A percentile compares a stretch with the other conserved stretches of the same genome.
These are phyloP conservation scores for Lanius ludovicianus DNA, from an alignment of 2,113 vertebrate species.

Conservation along the genomic window DNA sequence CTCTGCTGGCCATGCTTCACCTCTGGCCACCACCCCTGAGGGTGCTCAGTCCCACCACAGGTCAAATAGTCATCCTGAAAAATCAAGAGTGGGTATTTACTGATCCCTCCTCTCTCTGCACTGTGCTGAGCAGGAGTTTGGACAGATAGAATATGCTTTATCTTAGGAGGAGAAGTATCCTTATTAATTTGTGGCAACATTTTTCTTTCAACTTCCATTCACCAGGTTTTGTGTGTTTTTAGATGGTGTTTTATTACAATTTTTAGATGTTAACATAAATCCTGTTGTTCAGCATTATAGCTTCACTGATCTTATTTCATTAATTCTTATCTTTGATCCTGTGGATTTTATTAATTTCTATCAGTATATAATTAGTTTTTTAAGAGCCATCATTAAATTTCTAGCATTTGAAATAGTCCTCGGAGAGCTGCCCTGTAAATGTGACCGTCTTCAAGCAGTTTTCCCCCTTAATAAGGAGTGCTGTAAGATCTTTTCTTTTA, in stretches of 20 bases:
- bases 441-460: neutral
- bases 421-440: neutral
- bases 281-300: neutral
- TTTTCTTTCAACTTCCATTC: conserved; percentile 1
- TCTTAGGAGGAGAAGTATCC: neutral
- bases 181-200: neutral
- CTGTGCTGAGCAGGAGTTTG: neutral
- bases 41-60: neutral
- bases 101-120: neutral
- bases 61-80: neutral
- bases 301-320: neutral
- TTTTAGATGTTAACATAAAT: conserved; percentile 9
- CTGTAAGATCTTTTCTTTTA: conserved; percentile 42
- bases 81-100: neutral
- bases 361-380: neutral
- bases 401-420: neutral
- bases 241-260: neutral
- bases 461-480: neutral
- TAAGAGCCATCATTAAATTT: conserved; percentile 16
- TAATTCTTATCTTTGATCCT: neutral
- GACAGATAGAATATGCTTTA: neutral
- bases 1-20: neutral
- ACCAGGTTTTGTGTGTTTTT: neutral
- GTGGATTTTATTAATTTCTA: conserved; percentile 3
- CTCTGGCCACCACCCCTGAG: neutral